Percentiles rank a stretch among this genome's conserved stretches.
phyloP scores from a whole-genome alignment of 1,140 invertebrate genomes.

The Hetaerina americana region DNA sequence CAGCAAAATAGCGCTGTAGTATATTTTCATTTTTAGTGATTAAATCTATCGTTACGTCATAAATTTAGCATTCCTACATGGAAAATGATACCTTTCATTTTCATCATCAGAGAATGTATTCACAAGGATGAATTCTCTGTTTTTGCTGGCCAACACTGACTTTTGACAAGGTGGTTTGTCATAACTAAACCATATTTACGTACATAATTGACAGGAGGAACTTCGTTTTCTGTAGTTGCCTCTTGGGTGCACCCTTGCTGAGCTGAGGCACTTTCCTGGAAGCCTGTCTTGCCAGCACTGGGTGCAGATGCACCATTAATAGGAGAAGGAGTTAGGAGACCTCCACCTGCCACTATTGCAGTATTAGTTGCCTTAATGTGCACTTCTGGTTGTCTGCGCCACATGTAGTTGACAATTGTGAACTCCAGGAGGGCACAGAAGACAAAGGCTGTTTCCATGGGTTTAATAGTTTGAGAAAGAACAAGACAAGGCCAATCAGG shows the following conservation, averaged over 20 bases:
- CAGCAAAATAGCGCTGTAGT: no score
- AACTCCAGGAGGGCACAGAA: constrained; percentile 37
- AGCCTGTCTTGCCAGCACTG: background rate
- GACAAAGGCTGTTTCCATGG: constrained; percentile 37
- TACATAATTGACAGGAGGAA: background rate
- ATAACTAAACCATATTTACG: no score
- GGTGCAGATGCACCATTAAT: background rate
- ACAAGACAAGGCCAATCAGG: no score
- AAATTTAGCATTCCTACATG: no score
- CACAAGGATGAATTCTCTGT: no score
- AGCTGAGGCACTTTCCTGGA: background rate
- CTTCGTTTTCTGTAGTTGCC: background rate
- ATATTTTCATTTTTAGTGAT: no score
- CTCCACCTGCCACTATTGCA: background rate
- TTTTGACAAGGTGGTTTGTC: no score
- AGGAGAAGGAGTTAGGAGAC: background rate
- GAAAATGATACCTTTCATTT: no score
- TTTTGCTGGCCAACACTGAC: no score
- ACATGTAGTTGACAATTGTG: constrained; percentile 37
- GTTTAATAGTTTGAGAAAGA: no score
- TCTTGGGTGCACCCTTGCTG: background rate
- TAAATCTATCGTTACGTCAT: no score
- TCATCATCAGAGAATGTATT: no score
- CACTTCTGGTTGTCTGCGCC: constrained; percentile 24
- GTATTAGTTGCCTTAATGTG: background rate